These are phyloP conservation scores for Dexiosoma caninum DNA, from an alignment of 2,888 invertebrate genomes.

Conservation along the genomic window DNA sequence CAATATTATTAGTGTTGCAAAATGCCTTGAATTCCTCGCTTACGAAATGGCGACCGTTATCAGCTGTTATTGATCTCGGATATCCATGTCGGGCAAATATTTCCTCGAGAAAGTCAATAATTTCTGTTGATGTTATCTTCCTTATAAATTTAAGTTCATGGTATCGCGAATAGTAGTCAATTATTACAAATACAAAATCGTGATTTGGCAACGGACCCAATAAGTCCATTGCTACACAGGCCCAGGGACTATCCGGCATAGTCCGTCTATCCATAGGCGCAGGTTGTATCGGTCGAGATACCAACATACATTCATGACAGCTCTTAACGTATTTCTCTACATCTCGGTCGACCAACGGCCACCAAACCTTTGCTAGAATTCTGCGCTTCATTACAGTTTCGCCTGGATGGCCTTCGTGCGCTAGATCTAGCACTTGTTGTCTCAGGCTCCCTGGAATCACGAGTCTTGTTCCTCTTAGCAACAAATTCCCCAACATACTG, in stretches of 20 bases:
- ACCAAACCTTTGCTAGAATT: conserved; percentile 54
- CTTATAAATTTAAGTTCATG: too few species aligned
- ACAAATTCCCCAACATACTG: not conserved
- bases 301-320: conserved; percentile 50
- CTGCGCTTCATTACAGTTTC: conserved; percentile 54
- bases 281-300: conserved; percentile 37
- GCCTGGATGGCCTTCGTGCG: conserved; percentile 70
- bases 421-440: conserved; percentile 41
- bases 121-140: too few species aligned
- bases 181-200: not conserved
- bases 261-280: conserved; percentile 34
- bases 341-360: conserved; percentile 44
- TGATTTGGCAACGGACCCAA: conserved; percentile 35
- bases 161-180: not conserved
- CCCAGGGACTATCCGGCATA: conserved; percentile 53
- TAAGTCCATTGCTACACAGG: conserved; percentile 40
- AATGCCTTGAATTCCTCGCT: not conserved
- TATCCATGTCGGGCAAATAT: not conserved
- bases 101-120: too few species aligned
- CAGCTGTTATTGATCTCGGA: not conserved
- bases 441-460: not conserved
- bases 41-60: not conserved
- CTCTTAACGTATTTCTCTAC: conserved; percentile 39
- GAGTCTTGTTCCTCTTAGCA: not conserved
- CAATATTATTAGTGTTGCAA: not conserved